A percentile compares a stretch with the other conserved stretches of the same genome.
Conservation (phyloP, 2,888 invertebrate genomes). For the Trachelus stipa region DNA sequence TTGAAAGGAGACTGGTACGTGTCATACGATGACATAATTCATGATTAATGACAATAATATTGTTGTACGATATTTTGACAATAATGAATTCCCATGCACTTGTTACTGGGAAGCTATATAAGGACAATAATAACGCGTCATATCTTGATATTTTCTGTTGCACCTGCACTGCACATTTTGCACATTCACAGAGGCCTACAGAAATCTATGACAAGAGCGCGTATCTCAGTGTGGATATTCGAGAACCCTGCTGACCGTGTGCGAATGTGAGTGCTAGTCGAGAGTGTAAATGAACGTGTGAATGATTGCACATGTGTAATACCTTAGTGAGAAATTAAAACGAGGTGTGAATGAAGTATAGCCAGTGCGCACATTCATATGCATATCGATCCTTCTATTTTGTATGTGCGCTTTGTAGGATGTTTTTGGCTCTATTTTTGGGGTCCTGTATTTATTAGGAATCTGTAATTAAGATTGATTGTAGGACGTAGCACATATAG, state of each 20-base stretch:
- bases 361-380: background rate
- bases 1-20: background rate
- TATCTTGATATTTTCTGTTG: background rate
- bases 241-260: background rate
- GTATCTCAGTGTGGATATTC: background rate
- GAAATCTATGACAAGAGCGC: background rate
- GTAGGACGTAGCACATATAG: background rate
- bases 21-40: background rate
- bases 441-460: background rate
- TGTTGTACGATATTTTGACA: background rate
- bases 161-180: slow-evolving; percentile 43
- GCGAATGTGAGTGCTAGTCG: background rate
- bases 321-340: background rate
- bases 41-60: background rate
- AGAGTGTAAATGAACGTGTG: background rate
- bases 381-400: slow-evolving; percentile 27
- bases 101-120: background rate
- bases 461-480: background rate
- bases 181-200: slow-evolving; percentile 38
- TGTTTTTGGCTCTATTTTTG: slow-evolving; percentile 26
- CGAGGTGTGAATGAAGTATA: background rate
- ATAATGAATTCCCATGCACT: background rate
- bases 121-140: background rate
- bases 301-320: background rate
- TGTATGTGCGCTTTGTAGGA: slow-evolving; percentile 32